Evolutionary conservation across 2,888 invertebrate genomes (phyloP), one percentile per base, ranked within the genome.

Genomic region (Chironomus tentans): DNA sequence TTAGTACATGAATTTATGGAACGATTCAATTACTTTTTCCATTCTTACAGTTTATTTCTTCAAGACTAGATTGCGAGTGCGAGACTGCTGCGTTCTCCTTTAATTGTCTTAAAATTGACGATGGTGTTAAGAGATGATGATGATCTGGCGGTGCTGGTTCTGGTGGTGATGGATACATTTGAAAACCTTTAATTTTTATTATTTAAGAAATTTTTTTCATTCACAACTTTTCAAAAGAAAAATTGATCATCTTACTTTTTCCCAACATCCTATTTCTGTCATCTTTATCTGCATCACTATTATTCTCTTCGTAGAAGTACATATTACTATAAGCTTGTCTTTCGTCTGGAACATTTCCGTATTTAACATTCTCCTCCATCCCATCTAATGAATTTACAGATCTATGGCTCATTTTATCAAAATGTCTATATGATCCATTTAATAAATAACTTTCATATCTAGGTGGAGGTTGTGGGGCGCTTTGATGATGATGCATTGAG

Each of bases 141-240:
- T 92, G 92, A 77, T 92, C 92, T 71, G 93, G 93, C 77, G 93
- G 92, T 69, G 93, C 93, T 83, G 93, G 93, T 56, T 93, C 93
- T 70, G 93, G 93, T 78, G 93, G 93, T 80, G 91, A 92, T 78
- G 93, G 92, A 83, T 92, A 93, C 78, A 92, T 92, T 84, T 92
- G 91, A 84, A 92, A 92, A 81, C 91, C 92, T 91, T 82, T 76
- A 70, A 61, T 22, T 13, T 15, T 24, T 65, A 13, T 22, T 1
- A 0, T 22, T 38, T 38, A 10, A 10, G 2, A 38, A 10, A 38
- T 2, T 6, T 4, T 28, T 28, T 28, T 28, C 28, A 38, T 38
- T 38, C 38, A 38, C 38, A 38, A 38, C 38, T 38, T 38, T 38
- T 38, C 38, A 10, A 38, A 38, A 38, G 38, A 15, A 62, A 62